Conservation (phyloP, 2,797 vertebrate species). For the Telmatherina bonti region DNA sequence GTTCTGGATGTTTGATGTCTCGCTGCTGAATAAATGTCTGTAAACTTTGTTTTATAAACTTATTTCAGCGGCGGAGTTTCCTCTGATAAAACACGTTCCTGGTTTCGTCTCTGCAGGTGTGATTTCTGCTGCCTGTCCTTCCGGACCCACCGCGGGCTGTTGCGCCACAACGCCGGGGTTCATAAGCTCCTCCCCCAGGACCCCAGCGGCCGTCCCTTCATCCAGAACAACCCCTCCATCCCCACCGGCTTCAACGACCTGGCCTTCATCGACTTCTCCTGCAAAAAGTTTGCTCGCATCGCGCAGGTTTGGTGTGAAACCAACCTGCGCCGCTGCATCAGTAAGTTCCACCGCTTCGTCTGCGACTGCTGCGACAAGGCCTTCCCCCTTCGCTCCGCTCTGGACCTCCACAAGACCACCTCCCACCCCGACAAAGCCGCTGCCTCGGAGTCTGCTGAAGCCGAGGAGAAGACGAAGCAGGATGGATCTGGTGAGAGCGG, state of each 20-base stretch:
- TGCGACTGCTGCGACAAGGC: slow-evolving; percentile 95
- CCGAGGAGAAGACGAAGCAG: not conserved
- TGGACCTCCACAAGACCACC: slow-evolving; percentile 88
- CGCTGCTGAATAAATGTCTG: too few species aligned
- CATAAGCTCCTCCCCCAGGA: slow-evolving; percentile 96
- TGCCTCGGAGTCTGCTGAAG: rapidly evolving
- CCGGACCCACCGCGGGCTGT: slow-evolving; percentile 93
- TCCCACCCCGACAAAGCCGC: slow-evolving; percentile 58
- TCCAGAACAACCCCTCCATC: slow-evolving; percentile 97
- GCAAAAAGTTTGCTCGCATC: slow-evolving; percentile 94
- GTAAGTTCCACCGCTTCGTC: slow-evolving; percentile 94
- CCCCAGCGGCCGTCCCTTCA: slow-evolving; percentile 91
- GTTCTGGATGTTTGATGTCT: too few species aligned
- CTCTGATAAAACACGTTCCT: too few species aligned
- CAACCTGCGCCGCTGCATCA: slow-evolving; percentile 93
- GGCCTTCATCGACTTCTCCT: slow-evolving; percentile 98
- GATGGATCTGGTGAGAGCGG: not conserved
- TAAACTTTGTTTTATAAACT: too few species aligned
- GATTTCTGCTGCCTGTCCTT: slow-evolving; percentile 95
- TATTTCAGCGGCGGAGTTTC: too few species aligned
- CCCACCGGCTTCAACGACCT: slow-evolving; percentile 96
- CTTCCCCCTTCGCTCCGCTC: slow-evolving; percentile 91
- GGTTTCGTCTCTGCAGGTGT: slow-evolving; percentile 82
- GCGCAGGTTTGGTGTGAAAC: slow-evolving; percentile 98
- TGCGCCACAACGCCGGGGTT: slow-evolving; percentile 93